Conservation (phyloP, 2,888 invertebrate genomes). For the Lampropteryx suffumata region DNA sequence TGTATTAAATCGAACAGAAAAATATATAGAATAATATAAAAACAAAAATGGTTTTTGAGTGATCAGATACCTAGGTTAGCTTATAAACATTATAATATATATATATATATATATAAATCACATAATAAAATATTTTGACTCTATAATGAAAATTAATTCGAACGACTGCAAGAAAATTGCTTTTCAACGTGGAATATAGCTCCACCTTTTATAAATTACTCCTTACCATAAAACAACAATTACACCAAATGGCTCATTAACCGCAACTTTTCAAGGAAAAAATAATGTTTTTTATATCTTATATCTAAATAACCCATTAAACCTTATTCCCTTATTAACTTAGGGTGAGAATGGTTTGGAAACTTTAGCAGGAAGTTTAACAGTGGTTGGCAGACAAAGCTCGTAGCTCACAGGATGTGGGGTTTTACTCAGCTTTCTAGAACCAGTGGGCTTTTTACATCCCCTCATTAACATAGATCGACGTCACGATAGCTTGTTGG, state of each 20-base stretch:
- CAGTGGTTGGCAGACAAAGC: slow-evolving; percentile 47
- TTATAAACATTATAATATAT: too few relatives aligned
- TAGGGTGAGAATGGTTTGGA: slow-evolving; percentile 34
- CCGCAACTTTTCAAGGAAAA: slow-evolving; percentile 54
- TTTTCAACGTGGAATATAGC: slow-evolving; percentile 5
- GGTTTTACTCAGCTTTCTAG: slow-evolving; percentile 16
- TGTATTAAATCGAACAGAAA: too few relatives aligned
- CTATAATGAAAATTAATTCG: too few relatives aligned
- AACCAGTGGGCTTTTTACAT: slow-evolving; percentile 18
- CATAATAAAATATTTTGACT: too few relatives aligned
- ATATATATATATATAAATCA: too few relatives aligned
- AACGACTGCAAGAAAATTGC: slow-evolving; percentile 1
- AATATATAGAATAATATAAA: too few relatives aligned
- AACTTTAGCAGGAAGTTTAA: slow-evolving; percentile 25
- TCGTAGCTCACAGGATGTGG: slow-evolving; percentile 52
- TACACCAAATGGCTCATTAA: slow-evolving; percentile 60
- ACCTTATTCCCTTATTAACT: slow-evolving; percentile 32
- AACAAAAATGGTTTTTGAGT: too few relatives aligned
- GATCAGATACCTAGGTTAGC: too few relatives aligned
- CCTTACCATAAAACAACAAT: slow-evolving; percentile 28
- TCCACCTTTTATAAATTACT: slow-evolving; percentile 15
- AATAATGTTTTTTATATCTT: slow-evolving; percentile 64
- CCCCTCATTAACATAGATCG: slow-evolving; percentile 34
- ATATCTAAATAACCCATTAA: slow-evolving; percentile 57
- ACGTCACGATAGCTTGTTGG: slow-evolving; percentile 18